Percentiles rank a stretch among this genome's conserved stretches.
Conservation (phyloP, 2,888 invertebrate species). For the Diadegma fenestrale region DNA sequence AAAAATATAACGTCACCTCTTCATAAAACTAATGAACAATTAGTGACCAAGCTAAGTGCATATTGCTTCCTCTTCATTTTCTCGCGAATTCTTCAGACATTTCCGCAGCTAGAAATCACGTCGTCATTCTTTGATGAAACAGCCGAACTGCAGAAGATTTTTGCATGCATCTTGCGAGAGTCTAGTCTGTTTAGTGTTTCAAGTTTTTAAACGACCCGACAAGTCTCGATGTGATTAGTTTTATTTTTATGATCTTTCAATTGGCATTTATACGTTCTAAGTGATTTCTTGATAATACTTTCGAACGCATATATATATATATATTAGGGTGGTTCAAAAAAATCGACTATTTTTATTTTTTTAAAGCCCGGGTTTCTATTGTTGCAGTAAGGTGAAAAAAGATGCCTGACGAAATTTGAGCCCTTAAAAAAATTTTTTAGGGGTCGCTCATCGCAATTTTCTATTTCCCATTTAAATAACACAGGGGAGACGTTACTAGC, state of each 20-base stretch:
- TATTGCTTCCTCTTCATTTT: background rate
- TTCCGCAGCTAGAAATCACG: background rate
- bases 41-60: background rate
- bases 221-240: background rate
- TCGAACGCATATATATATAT: background rate
- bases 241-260: background rate
- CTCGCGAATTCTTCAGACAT: background rate
- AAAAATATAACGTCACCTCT: background rate
- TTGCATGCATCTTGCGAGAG: background rate
- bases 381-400: too few relatives aligned
- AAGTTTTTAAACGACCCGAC: background rate
- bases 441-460: too few relatives aligned
- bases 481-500: too few relatives aligned
- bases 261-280: background rate
- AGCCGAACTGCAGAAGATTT: too few relatives aligned
- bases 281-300: constrained; percentile 4
- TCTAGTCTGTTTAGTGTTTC: background rate
- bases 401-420: too few relatives aligned
- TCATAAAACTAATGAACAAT: background rate
- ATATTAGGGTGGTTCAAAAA: too few relatives aligned
- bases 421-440: too few relatives aligned
- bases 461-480: too few relatives aligned
- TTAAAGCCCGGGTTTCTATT: too few relatives aligned
- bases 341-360: too few relatives aligned
- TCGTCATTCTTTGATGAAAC: background rate